Conservation (phyloP, 2,888 invertebrate species). For the Opisthograptis luteolata region DNA sequence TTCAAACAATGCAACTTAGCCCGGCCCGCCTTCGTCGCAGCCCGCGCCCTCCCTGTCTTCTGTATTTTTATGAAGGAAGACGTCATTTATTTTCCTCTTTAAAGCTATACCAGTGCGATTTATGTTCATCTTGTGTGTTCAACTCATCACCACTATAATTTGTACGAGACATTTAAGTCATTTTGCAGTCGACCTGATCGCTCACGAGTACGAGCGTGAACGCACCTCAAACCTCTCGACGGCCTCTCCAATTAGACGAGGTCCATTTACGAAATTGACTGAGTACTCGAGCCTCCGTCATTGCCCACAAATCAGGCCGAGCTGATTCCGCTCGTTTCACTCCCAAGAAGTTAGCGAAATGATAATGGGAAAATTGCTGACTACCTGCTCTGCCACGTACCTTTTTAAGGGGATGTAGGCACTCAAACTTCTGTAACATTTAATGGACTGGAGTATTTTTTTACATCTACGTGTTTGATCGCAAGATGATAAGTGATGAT, state of each 20-base stretch:
- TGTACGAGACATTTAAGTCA: too few species aligned
- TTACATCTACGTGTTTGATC: too few species aligned
- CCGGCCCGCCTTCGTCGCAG: too few species aligned
- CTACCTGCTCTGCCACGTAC: slow-evolving; percentile 7
- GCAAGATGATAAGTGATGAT: too few species aligned
- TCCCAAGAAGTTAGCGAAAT: slow-evolving; percentile 11
- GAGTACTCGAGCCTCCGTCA: slow-evolving; percentile 33
- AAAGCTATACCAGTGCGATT: too few species aligned
- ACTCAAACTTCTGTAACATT: slow-evolving; percentile 2
- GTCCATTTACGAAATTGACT: slow-evolving; percentile 43
- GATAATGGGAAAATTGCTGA: slow-evolving; percentile 14
- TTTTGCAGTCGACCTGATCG: too few species aligned
- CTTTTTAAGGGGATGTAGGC: slow-evolving; percentile 1
- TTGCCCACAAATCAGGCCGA: slow-evolving; percentile 28
- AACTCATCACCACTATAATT: too few species aligned
- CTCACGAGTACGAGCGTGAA: neutral
- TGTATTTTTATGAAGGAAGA: too few species aligned
- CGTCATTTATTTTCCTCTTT: too few species aligned
- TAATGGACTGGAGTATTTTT: neutral
- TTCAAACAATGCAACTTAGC: too few species aligned
- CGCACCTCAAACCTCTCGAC: slow-evolving; percentile 17
- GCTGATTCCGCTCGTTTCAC: slow-evolving; percentile 23
- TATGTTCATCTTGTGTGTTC: too few species aligned
- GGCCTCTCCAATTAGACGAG: slow-evolving; percentile 39
- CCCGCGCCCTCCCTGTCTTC: too few species aligned